Evolutionary conservation across 2,888 invertebrate species (phyloP).

Genomic region (Dromius quadrimaculatus): DNA sequence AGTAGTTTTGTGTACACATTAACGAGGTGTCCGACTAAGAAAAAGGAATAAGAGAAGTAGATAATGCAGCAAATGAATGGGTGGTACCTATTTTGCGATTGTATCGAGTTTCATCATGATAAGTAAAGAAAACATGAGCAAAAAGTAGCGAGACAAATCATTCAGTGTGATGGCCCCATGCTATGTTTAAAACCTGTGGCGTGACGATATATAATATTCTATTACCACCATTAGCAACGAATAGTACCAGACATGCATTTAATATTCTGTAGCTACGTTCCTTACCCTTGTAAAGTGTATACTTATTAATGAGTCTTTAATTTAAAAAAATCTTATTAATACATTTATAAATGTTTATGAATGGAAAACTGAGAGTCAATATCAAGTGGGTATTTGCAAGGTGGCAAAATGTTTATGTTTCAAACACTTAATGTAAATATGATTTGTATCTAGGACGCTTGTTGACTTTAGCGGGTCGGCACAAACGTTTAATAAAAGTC

Average conservation of each 20-base stretch:
- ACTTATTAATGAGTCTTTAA: constrained; percentile 3
- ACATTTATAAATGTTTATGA: background rate
- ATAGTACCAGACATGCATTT: constrained; percentile 20
- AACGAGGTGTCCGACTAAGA: constrained; percentile 11
- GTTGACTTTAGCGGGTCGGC: constrained; percentile 31
- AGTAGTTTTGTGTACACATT: background rate
- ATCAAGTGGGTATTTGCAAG: constrained; percentile 14
- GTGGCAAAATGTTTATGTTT: constrained; percentile 5
- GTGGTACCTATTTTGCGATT: constrained; percentile 19
- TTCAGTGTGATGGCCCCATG: constrained; percentile 24
- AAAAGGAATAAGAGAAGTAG: constrained; percentile 3
- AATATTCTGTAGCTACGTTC: background rate
- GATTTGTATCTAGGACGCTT: constrained; percentile 4
- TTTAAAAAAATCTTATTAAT: constrained; percentile 14
- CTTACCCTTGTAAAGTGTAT: background rate
- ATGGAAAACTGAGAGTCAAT: background rate
- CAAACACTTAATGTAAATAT: constrained; percentile 20
- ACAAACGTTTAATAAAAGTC: constrained; percentile 29
- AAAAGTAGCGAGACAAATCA: constrained; percentile 12
- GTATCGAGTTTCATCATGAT: constrained; percentile 11
- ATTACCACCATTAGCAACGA: constrained; percentile 2
- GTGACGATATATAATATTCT: constrained; percentile 30
- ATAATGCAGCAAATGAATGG: constrained; percentile 13
- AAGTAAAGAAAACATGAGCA: constrained; percentile 5
- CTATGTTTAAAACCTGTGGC: constrained; percentile 3